Percentiles rank a stretch among this genome's conserved stretches.
Evolutionary conservation across 1,140 invertebrate species (phyloP).

Genomic region (Pissodes strobi): DNA sequence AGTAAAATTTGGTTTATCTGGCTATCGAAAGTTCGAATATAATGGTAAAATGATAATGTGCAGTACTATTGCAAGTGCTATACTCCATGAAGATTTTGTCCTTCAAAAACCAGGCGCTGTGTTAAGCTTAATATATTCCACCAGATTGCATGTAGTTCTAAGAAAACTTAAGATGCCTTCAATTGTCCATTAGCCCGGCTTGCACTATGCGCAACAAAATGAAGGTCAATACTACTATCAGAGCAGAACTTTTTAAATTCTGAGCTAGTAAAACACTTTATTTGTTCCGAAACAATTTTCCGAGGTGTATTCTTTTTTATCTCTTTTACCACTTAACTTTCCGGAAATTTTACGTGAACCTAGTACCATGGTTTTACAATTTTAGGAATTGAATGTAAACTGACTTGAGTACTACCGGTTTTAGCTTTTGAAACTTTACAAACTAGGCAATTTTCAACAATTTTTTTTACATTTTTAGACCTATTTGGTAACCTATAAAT

Average conservation of each 20-base stretch:
- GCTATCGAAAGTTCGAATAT: no score
- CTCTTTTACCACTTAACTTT: neutral
- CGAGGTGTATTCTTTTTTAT: neutral
- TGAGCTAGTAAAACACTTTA: conserved; percentile 1
- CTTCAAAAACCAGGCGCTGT: no score
- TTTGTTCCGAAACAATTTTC: neutral
- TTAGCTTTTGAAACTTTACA: conserved; percentile 42
- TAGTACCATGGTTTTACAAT: conserved; percentile 12
- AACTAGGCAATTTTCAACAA: conserved; percentile 44
- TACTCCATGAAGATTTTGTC: no score
- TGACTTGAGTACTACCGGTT: neutral
- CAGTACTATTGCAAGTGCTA: no score
- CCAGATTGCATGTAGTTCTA: no score
- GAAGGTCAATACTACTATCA: conserved; percentile 2
- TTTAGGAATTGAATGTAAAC: conserved; percentile 15
- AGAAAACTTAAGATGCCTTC: no score
- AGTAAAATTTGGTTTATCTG: no score
- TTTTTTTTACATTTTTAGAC: conserved; percentile 43
- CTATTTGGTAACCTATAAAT: conserved; percentile 45
- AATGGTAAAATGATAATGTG: no score
- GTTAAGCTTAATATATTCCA: no score
- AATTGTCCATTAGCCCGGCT: no score
- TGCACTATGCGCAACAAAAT: neutral
- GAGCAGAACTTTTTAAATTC: conserved; percentile 6
- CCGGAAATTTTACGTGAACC: no score